A percentile compares a stretch with the other conserved stretches of the same genome.
These are phyloP conservation scores for Heliconius hortense DNA, from an alignment of 2,888 invertebrate species.

Conservation along the genomic window DNA sequence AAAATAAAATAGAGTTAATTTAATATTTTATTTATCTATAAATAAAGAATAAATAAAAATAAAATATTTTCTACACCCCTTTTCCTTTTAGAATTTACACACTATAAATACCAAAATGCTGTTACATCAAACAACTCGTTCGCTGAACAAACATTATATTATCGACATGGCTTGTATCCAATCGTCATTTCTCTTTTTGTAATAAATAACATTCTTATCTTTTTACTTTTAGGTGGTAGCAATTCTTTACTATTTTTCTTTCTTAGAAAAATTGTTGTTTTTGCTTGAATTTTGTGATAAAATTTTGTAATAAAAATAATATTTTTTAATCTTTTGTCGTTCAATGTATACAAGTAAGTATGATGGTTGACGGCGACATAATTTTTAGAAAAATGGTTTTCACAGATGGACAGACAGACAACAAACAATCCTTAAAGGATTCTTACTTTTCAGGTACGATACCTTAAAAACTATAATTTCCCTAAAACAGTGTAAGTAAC, in stretches of 20 bases:
- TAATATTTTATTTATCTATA: too few species aligned
- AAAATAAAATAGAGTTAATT: too few species aligned
- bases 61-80: not conserved
- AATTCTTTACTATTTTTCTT: conserved; percentile 2
- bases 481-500: too few species aligned
- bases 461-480: too few species aligned
- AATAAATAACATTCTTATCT: conserved; percentile 39
- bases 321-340: not conserved
- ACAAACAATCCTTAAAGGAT: too few species aligned
- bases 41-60: not conserved
- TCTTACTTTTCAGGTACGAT: too few species aligned
- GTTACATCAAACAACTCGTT: conserved; percentile 17
- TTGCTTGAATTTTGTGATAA: not conserved
- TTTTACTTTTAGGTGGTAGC: conserved; percentile 30
- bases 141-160: conserved; percentile 32
- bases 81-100: not conserved
- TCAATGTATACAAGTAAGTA: too few species aligned
- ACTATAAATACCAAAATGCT: conserved; percentile 1
- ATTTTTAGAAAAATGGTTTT: too few species aligned
- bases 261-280: not conserved
- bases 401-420: too few species aligned
- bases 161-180: conserved; percentile 39
- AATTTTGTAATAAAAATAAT: not conserved
- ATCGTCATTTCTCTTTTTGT: conserved; percentile 35
- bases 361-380: too few species aligned